phyloP scores from a whole-genome alignment of 2,888 invertebrate species.

The Caenorhabditis sp. region DNA sequence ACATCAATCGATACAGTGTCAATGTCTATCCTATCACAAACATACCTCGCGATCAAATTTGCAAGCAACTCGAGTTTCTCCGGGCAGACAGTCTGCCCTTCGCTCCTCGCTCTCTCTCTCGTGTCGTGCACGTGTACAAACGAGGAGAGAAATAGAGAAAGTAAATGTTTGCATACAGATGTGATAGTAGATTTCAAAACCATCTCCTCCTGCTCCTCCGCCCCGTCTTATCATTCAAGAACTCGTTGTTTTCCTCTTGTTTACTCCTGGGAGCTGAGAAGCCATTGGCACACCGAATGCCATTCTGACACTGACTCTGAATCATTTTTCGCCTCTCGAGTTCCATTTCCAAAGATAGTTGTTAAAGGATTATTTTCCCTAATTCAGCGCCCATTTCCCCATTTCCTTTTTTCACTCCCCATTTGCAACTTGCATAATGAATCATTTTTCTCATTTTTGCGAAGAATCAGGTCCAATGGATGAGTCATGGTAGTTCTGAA shows the following conservation, averaged over 20 bases:
- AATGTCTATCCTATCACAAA: constrained; percentile 15
- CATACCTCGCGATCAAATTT: constrained; percentile 50
- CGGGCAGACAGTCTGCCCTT: constrained; percentile 45
- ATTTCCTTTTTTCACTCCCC: too few relatives aligned
- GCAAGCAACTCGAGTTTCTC: constrained; percentile 44
- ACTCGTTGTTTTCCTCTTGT: neutral
- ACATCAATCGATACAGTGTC: constrained; percentile 31
- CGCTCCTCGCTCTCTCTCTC: constrained; percentile 12
- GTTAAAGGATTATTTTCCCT: neutral
- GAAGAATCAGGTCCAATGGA: neutral
- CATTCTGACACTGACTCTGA: too few relatives aligned
- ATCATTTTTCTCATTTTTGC: neutral
- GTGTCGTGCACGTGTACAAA: constrained; percentile 30
- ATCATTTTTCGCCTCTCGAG: neutral
- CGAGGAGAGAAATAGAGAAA: constrained; percentile 10
- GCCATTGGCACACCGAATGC: too few relatives aligned
- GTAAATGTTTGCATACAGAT: constrained; percentile 53
- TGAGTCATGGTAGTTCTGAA: neutral
- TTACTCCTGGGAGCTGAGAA: neutral
- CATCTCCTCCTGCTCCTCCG: too few relatives aligned
- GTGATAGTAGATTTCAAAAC: constrained; percentile 27
- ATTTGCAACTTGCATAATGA: too few relatives aligned
- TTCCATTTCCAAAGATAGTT: neutral
- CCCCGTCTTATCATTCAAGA: constrained; percentile 43
- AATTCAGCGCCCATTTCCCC: neutral